Percentiles rank a stretch among this genome's conserved stretches.
These are phyloP conservation scores for Pyrrhia umbra DNA, from an alignment of 2,888 invertebrate genomes.

Conservation along the genomic window DNA sequence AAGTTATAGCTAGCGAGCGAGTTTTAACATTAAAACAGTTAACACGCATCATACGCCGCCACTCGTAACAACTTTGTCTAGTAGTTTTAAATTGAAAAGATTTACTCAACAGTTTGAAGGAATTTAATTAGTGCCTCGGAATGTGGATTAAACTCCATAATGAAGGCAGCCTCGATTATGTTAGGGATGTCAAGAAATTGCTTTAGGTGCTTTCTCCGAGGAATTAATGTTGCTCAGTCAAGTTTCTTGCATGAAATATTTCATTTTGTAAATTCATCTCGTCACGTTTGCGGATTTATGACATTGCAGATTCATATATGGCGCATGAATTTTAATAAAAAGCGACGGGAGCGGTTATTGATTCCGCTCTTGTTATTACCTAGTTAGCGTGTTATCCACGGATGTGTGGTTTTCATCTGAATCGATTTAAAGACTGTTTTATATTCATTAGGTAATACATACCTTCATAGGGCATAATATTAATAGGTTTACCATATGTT, in stretches of 20 bases:
- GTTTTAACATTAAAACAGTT: conserved; percentile 40
- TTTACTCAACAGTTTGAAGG: conserved; percentile 72
- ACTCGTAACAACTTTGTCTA: conserved; percentile 51
- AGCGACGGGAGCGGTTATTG: conserved; percentile 42
- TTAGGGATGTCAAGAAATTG: conserved; percentile 71
- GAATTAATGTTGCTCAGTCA: conserved; percentile 63
- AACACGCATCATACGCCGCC: conserved; percentile 39
- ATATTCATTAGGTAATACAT: too few species aligned
- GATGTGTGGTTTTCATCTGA: neutral
- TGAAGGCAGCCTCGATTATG: conserved; percentile 70
- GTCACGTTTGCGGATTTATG: conserved; percentile 61
- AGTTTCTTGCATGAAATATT: conserved; percentile 59
- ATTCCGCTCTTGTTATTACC: conserved; percentile 27
- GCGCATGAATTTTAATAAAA: conserved; percentile 59
- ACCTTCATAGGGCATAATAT: too few species aligned
- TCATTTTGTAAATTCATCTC: conserved; percentile 65
- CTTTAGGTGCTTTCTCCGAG: conserved; percentile 53
- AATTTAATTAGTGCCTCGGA: conserved; percentile 84
- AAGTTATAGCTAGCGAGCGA: conserved; percentile 28
- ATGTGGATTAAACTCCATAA: conserved; percentile 79
- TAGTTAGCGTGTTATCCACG: conserved; percentile 17
- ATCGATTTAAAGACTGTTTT: neutral
- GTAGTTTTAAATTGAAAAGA: conserved; percentile 72
- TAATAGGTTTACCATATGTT: neutral
- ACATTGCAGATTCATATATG: conserved; percentile 49